Evolutionary conservation across 2,113 vertebrate species (phyloP).

Genomic region (Gadus macrocephalus): DNA sequence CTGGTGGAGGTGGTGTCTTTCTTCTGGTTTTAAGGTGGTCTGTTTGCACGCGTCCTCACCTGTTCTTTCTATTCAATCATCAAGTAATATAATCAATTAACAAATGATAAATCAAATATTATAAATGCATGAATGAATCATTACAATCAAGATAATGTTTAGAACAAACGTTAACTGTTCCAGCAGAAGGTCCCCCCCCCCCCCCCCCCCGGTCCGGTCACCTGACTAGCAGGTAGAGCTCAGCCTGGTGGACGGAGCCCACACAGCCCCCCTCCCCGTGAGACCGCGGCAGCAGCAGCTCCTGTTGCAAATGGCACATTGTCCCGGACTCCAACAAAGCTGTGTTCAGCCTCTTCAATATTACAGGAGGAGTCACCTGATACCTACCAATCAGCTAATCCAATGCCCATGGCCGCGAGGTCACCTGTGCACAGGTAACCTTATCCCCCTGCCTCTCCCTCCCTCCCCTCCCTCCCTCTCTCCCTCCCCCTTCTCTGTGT

Average conservation of each 20-base stretch:
- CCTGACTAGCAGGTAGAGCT: constrained; percentile 46
- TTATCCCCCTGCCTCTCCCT: constrained; percentile 69
- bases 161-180: too few species aligned
- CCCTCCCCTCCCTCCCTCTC: constrained; percentile 50
- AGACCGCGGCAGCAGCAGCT: constrained; percentile 53
- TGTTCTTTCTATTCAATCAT: not conserved
- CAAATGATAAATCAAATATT: too few species aligned
- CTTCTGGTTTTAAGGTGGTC: constrained; percentile 36
- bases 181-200: too few species aligned
- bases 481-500: constrained; percentile 58
- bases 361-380: constrained; percentile 78
- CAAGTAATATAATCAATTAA: not conserved
- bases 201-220: not conserved
- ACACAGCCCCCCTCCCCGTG: constrained; percentile 53
- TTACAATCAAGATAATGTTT: too few species aligned
- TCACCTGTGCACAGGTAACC: constrained; percentile 81
- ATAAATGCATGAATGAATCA: too few species aligned
- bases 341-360: constrained; percentile 79
- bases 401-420: constrained; percentile 77
- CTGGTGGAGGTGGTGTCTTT: not conserved
- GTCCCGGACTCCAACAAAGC: constrained; percentile 75
- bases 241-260: constrained; percentile 56
- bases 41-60: constrained; percentile 31
- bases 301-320: constrained; percentile 65
- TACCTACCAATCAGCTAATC: constrained; percentile 82